Percentiles rank a stretch among this genome's conserved stretches.
These are phyloP conservation scores for Crotalus horridus DNA, from an alignment of 2,113 vertebrate species.

Conservation along the genomic window DNA sequence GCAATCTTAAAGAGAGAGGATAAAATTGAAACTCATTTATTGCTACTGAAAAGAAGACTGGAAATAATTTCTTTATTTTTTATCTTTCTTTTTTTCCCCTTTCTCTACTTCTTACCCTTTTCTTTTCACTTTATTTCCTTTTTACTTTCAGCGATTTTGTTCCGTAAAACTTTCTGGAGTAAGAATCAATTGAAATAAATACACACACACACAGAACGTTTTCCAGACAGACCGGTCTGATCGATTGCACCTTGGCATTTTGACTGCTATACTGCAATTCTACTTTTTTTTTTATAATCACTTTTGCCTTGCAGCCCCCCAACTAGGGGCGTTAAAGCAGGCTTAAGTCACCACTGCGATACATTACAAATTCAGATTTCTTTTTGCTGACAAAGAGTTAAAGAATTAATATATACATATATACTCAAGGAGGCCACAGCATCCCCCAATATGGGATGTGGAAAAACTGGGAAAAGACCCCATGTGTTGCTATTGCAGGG, in stretches of 20 bases:
- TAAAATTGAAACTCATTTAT: not conserved
- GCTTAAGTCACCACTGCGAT: too few relatives aligned
- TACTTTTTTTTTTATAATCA: too few relatives aligned
- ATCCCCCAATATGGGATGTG: not conserved
- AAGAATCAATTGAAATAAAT: not conserved
- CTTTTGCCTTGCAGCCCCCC: too few relatives aligned
- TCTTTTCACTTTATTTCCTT: not conserved
- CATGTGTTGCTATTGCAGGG: not conserved
- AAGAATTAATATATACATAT: too few relatives aligned
- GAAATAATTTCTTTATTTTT: not conserved
- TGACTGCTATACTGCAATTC: too few relatives aligned
- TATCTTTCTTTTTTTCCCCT: not conserved
- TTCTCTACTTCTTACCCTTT: not conserved
- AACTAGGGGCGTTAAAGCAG: too few relatives aligned
- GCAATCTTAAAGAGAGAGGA: not conserved
- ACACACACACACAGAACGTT: too few relatives aligned
- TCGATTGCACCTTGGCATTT: too few relatives aligned
- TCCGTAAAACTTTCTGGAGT: not conserved
- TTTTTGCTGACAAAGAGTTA: too few relatives aligned
- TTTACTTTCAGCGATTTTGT: not conserved
- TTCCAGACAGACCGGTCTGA: too few relatives aligned
- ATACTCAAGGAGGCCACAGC: not conserved
- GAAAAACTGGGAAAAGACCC: not conserved
- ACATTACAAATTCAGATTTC: too few relatives aligned
- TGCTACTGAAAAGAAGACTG: not conserved